Conservation (phyloP, 2,888 invertebrate species). For the Habrosyne pyritoides region DNA sequence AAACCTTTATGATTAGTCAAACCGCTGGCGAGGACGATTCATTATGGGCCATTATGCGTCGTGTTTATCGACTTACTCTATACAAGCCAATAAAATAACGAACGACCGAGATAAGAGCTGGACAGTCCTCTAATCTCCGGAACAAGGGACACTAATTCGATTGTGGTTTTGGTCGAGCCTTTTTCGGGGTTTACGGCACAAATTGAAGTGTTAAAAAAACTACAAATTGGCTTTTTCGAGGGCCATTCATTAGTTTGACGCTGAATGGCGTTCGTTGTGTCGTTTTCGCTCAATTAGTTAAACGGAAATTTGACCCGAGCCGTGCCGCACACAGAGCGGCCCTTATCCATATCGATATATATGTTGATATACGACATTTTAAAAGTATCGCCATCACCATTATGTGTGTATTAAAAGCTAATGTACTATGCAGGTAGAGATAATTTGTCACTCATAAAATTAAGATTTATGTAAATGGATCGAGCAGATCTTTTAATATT, state of each 20-base stretch:
- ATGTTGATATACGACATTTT: slow-evolving; percentile 34
- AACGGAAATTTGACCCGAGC: slow-evolving; percentile 70
- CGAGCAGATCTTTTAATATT: slow-evolving; percentile 1
- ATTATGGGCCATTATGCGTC: slow-evolving; percentile 82
- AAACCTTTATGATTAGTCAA: slow-evolving; percentile 82
- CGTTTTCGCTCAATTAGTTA: slow-evolving; percentile 83
- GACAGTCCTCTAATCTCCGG: slow-evolving; percentile 83
- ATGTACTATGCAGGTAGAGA: slow-evolving; percentile 21
- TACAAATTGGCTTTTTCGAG: slow-evolving; percentile 81
- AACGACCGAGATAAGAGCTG: slow-evolving; percentile 81
- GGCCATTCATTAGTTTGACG: slow-evolving; percentile 79
- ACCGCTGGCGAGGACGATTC: slow-evolving; percentile 79
- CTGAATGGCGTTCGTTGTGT: slow-evolving; percentile 77
- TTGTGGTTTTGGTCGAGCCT: slow-evolving; percentile 81
- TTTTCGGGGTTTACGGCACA: slow-evolving; percentile 82
- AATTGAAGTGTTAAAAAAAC: slow-evolving; percentile 83
- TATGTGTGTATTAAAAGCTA: slow-evolving; percentile 30
- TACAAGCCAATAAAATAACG: slow-evolving; percentile 84
- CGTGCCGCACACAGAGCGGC: slow-evolving; percentile 55
- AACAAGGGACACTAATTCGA: slow-evolving; percentile 84
- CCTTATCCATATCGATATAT: slow-evolving; percentile 14
- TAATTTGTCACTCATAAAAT: slow-evolving; percentile 31
- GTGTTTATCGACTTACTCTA: slow-evolving; percentile 82
- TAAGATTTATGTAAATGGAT: slow-evolving; percentile 24
- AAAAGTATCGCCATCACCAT: slow-evolving; percentile 31